phyloP scores from a whole-genome alignment of 1,140 invertebrate genomes.

The Rhopalosiphum padi region DNA sequence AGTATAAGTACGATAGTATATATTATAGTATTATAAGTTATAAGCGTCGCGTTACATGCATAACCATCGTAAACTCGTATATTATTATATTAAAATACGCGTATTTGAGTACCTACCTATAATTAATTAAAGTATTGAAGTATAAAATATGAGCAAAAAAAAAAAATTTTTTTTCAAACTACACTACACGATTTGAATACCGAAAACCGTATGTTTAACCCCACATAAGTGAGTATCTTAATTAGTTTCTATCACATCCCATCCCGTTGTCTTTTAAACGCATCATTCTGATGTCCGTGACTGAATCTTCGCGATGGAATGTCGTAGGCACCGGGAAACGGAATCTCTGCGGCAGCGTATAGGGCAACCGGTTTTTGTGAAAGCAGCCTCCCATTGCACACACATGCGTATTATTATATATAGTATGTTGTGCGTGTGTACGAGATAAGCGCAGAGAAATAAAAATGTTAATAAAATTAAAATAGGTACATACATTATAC shows the following conservation, averaged over 20 bases:
- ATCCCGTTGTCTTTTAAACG: neutral
- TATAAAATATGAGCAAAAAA: neutral
- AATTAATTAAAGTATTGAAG: neutral
- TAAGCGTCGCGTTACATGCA: neutral
- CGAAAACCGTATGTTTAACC: neutral
- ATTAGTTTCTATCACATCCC: conserved; percentile 37
- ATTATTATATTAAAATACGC: neutral
- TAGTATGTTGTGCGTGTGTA: neutral
- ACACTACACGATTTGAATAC: neutral
- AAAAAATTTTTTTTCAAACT: neutral
- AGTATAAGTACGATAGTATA: neutral
- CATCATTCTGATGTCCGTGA: conserved; percentile 31
- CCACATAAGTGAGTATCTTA: neutral
- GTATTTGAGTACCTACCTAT: neutral
- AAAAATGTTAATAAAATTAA: conserved; percentile 29
- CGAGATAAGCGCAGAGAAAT: neutral
- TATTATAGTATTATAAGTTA: neutral
- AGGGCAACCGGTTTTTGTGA: conserved; percentile 40
- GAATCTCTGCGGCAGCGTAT: neutral
- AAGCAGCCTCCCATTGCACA: conserved; percentile 35
- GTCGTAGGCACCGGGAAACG: conserved; percentile 29
- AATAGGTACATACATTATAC: neutral
- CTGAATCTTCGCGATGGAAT: conserved; percentile 38
- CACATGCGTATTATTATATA: neutral
- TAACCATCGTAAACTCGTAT: too few relatives aligned